A percentile compares a stretch with the other conserved stretches of the same genome.
Conservation (phyloP, 2,797 vertebrate species). For the Gobio occitaniae region DNA sequence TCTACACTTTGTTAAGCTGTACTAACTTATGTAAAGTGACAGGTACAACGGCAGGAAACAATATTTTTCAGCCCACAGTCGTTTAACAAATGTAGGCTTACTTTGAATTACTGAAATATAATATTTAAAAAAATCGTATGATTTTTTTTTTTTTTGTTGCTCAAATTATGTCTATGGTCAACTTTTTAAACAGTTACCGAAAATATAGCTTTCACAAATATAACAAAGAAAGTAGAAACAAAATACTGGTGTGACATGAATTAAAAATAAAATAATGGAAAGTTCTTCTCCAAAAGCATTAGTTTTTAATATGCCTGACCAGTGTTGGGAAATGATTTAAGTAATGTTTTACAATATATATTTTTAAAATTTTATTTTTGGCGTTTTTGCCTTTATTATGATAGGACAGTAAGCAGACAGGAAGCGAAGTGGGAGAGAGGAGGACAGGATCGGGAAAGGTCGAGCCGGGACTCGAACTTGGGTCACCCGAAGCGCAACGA, state of each 20-base stretch:
- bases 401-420: too few relatives aligned
- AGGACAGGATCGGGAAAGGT: too few relatives aligned
- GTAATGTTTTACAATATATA: background rate
- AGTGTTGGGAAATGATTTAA: too few relatives aligned
- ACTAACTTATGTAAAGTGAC: background rate
- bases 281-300: too few relatives aligned
- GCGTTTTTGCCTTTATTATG: too few relatives aligned
- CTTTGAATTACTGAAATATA: background rate
- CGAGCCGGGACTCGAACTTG: too few relatives aligned
- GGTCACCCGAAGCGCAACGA: too few relatives aligned
- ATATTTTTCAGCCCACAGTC: background rate
- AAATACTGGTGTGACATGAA: background rate
- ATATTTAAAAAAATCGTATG: background rate
- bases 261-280: too few relatives aligned
- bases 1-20: background rate
- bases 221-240: background rate
- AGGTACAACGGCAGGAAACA: background rate
- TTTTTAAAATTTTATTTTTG: too few relatives aligned
- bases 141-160: background rate
- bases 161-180: background rate
- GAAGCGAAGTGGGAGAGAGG: too few relatives aligned
- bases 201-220: background rate
- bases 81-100: background rate
- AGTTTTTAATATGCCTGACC: too few relatives aligned
- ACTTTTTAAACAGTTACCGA: background rate